Percentiles rank a stretch among this genome's conserved stretches.
These are phyloP conservation scores for Cryptophagus acutangulus DNA, from an alignment of 2,888 invertebrate genomes.

Conservation along the genomic window DNA sequence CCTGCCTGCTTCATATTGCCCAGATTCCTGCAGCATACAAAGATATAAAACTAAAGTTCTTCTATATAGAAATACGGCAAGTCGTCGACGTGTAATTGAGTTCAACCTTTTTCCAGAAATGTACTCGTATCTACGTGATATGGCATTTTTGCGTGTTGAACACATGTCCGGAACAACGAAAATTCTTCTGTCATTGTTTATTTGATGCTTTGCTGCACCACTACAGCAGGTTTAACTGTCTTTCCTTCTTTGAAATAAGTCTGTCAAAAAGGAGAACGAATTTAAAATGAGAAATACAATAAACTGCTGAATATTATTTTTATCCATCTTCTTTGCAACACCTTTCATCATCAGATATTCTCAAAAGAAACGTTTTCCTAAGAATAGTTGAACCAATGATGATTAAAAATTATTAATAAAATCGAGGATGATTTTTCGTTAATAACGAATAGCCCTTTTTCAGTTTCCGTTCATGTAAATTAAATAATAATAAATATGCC, in stretches of 20 bases:
- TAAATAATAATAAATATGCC: no score
- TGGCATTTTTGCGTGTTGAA: conserved; percentile 25
- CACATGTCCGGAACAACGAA: conserved; percentile 15
- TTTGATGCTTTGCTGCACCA: neutral
- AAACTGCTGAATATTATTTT: no score
- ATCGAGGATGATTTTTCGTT: no score
- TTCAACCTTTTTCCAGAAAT: conserved; percentile 25
- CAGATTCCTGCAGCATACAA: conserved; percentile 29
- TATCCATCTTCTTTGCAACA: no score
- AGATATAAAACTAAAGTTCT: conserved; percentile 26
- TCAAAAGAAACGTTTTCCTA: no score
- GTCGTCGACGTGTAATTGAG: conserved; percentile 24
- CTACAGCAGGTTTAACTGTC: no score
- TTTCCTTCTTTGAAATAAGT: neutral
- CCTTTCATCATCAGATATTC: no score
- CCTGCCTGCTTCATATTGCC: conserved; percentile 25
- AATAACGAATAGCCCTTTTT: no score
- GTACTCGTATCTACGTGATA: conserved; percentile 23
- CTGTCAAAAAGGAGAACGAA: neutral
- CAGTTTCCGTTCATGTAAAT: no score
- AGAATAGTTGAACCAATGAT: no score
- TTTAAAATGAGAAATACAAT: neutral
- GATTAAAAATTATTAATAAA: no score
- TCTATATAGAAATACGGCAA: conserved; percentile 5
- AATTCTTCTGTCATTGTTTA: conserved; percentile 5